Percentiles rank a stretch among this genome's conserved stretches.
phyloP scores from a whole-genome alignment of 2,888 invertebrate genomes.

The Pseudeuparius sepicola region DNA sequence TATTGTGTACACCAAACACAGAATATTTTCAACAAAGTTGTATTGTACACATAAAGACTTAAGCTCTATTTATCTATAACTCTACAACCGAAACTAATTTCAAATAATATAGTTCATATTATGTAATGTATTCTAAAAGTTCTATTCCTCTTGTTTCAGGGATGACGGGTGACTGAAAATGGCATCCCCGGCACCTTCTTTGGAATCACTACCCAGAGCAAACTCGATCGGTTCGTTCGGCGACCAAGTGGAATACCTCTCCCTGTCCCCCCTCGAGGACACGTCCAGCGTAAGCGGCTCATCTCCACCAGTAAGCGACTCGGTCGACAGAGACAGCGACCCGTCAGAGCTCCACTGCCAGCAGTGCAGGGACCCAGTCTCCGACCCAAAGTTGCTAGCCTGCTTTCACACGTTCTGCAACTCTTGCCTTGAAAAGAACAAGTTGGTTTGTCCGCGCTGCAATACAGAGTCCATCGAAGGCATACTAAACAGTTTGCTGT shows the following conservation, averaged over 20 bases:
- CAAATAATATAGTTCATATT: no score
- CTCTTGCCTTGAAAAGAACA: conserved; percentile 69
- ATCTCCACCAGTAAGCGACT: conserved; percentile 77
- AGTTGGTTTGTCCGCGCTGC: conserved; percentile 66
- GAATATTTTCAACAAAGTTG: no score
- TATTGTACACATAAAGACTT: no score
- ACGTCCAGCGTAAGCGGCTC: conserved; percentile 80
- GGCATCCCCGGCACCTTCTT: conserved; percentile 87
- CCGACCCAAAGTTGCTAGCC: conserved; percentile 64
- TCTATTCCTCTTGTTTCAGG: conserved; percentile 53
- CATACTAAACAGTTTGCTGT: conserved; percentile 35
- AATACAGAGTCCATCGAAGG: conserved; percentile 41
- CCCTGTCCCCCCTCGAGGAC: conserved; percentile 47
- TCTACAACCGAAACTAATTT: no score
- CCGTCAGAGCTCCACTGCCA: conserved; percentile 42
- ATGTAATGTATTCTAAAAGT: no score
- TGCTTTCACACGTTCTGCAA: conserved; percentile 82
- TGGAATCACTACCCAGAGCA: conserved; percentile 85
- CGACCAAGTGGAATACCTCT: conserved; percentile 70
- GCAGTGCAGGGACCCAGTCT: conserved; percentile 66
- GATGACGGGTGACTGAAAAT: conserved; percentile 86
- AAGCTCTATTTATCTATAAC: no score
- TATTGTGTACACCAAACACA: no score
- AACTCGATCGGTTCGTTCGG: conserved; percentile 82
- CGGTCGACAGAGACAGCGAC: conserved; percentile 56